These are phyloP conservation scores for Tenebrosternarchus preto DNA, from an alignment of 2,113 vertebrate genomes.

Conservation along the genomic window DNA sequence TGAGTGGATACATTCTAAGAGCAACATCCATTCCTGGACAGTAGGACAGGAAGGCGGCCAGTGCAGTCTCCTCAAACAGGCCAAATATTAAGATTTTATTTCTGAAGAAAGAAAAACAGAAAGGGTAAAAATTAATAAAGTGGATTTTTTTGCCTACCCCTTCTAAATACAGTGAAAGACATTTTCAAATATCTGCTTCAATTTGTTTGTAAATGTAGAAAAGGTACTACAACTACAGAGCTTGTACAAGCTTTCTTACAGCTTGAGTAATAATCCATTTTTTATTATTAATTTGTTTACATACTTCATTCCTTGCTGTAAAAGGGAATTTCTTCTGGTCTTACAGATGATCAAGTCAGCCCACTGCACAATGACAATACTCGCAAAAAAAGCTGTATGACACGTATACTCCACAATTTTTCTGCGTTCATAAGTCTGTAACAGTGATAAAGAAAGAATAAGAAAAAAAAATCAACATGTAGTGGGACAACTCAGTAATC, in stretches of 20 bases:
- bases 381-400: constrained; percentile 90
- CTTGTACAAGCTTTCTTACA: neutral
- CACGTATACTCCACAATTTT: constrained; percentile 94
- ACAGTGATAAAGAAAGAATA: neutral
- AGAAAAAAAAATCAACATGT: neutral
- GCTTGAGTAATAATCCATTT: neutral
- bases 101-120: constrained; percentile 54
- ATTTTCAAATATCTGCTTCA: too few relatives aligned
- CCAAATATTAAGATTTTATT: constrained; percentile 81
- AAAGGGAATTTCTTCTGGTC: constrained; percentile 87
- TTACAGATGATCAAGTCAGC: constrained; percentile 94
- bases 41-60: constrained; percentile 80
- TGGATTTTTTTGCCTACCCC: too few relatives aligned
- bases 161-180: too few relatives aligned
- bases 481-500: neutral
- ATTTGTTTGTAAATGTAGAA: neutral
- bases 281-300: constrained; percentile 46
- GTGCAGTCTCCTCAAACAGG: constrained; percentile 78
- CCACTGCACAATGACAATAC: constrained; percentile 91
- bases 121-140: too few relatives aligned
- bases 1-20: constrained; percentile 82
- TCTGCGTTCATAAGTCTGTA: constrained; percentile 88
- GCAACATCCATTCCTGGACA: constrained; percentile 82
- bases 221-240: neutral
- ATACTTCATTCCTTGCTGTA: constrained; percentile 94